Base-by-base conservation (phyloP, 92 coral and sea anemone genomes). In the Meandrina meandrites region DNA sequence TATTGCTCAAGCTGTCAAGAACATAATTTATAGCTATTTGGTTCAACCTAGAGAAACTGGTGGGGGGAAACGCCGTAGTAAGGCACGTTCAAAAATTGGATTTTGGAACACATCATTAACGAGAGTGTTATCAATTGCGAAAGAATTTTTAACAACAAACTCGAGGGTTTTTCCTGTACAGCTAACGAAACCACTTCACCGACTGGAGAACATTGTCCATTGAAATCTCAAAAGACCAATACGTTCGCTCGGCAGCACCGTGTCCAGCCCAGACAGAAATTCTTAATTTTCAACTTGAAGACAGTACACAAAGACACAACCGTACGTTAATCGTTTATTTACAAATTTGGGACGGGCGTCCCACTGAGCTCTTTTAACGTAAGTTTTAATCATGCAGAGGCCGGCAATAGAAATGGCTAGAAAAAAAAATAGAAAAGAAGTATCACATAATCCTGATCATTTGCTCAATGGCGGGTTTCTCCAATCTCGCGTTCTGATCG, bases 181-280 rank as follows among this genome's bases (percentile, higher is more conserved):
- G 10, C 80, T 74, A 73, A 84, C 80, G 34, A 57, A 30, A 18
- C 73, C 80, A 84, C 87, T 84, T 84, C 80, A 75, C 27, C 40
- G 18, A 57, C 45, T 72, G 76, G n/a, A 84, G 53, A 84, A 84
- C 37, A 40, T 22, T n/a, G 36, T 54, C n/a, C 51, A 54, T n/a
- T 73, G 47, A 54, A n/a, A 36, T 51, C 24, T 50, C 11, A 56
- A 73, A 74, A 24, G 51, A 22, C 37, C 78, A 35, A 16, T 19
- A 18, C 50, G 48, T 37, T 21, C 17, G 21, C 35, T 14, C 47
- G 30, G 68, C n/a, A n/a, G n/a, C n/a, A n/a, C n/a, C n/a, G n/a
- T n/a, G 53, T 19, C 8, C 48, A 42, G 48, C 48, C n/a, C 11
- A 19, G 48, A 3, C 45, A 71, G 73, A 1, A 74, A 37, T 73